phyloP scores from a whole-genome alignment of 1,140 invertebrate species.

The Diorhabda elongata region DNA sequence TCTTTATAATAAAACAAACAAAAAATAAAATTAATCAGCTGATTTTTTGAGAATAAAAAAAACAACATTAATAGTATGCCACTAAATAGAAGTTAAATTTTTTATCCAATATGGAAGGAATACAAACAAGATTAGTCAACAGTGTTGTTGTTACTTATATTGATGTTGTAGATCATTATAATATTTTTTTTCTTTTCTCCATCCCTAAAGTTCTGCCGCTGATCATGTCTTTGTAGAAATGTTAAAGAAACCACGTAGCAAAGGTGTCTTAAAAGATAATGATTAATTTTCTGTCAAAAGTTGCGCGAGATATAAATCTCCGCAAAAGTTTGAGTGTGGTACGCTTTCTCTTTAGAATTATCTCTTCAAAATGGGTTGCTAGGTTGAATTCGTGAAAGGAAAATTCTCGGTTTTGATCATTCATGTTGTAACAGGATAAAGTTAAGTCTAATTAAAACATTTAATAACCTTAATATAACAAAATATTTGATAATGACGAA shows the following conservation, averaged over 20 bases:
- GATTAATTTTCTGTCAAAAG: constrained; percentile 34
- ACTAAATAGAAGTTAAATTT: too few species aligned
- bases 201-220: not conserved
- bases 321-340: constrained; percentile 23
- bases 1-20: too few species aligned
- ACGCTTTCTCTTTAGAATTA: constrained; percentile 24
- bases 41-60: too few species aligned
- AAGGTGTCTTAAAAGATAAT: constrained; percentile 29
- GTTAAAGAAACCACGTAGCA: constrained; percentile 31
- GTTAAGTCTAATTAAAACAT: not conserved
- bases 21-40: too few species aligned
- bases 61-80: too few species aligned
- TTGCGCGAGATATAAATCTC: constrained; percentile 32
- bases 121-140: too few species aligned
- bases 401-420: not conserved
- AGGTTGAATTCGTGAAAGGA: not conserved
- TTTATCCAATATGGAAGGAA: too few species aligned
- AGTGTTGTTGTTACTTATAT: too few species aligned
- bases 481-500: not conserved
- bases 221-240: constrained; percentile 18
- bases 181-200: not conserved
- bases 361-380: constrained; percentile 19
- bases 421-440: not conserved
- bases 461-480: not conserved
- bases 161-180: too few species aligned